Conservation (phyloP, 2,113 vertebrate species). For the Oceanites oceanicus region DNA sequence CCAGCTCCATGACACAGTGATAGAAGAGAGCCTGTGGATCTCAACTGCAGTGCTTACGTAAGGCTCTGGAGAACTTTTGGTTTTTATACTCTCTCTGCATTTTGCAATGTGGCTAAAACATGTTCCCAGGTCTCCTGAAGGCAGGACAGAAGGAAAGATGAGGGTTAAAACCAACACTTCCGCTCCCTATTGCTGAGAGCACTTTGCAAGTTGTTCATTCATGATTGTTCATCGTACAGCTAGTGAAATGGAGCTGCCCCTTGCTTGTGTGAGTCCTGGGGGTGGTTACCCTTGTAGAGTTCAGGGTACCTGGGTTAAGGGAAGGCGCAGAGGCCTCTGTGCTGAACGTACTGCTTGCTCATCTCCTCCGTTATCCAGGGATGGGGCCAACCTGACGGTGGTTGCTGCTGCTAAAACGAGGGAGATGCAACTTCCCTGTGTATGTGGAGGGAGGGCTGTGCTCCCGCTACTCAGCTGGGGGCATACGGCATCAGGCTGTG, state of each 20-base stretch:
- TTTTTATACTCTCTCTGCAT: neutral
- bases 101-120: neutral
- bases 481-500: neutral
- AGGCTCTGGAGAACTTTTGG: neutral
- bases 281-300: neutral
- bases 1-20: neutral
- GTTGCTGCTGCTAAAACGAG: neutral
- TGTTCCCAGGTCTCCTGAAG: neutral
- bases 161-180: neutral
- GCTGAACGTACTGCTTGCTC: neutral
- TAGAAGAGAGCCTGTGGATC: neutral
- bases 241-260: neutral
- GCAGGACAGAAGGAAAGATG: neutral
- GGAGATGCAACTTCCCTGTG: neutral
- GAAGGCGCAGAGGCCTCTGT: neutral
- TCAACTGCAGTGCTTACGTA: neutral
- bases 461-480: neutral
- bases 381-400: neutral
- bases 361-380: neutral
- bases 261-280: neutral
- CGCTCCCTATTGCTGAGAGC: neutral
- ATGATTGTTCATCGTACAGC: fast-evolving
- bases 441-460: neutral
- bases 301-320: neutral
- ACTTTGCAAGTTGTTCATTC: neutral